Base-by-base conservation (phyloP, 2,888 invertebrate species). In the Dermolepida albohirtum region DNA sequence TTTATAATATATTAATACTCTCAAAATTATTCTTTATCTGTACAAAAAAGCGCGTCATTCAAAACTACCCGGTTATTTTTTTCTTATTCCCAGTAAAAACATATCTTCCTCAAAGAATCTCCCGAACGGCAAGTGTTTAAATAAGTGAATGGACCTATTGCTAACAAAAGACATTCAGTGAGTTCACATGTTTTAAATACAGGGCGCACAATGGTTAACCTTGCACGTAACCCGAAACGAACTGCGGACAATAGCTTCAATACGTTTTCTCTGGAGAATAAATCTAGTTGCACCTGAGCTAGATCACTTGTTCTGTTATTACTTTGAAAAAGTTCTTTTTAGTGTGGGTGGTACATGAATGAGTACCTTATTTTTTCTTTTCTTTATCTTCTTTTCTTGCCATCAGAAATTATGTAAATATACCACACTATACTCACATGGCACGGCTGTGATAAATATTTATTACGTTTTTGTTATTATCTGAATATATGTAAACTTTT, bases 161-260 rank as follows among this genome's bases (percentile, higher is more conserved):
- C 78, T 78, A 76, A 79, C 78, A 79, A 78, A 78, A 76, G 76
- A 74, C 74, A 70, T 74, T 73, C 75, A 73, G 71, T 70, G 71
- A 74, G 75, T 78, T 77, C 78, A 78, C 78, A 76, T 76, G 74
- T 77, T 78, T 78, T 78, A 76, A 78, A 78, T 76, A 76, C 75
- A 71, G 69, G 69, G 67, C 69, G 66, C 72, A 78, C 77, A 78
- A 78, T 77, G 73, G 76, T 66, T 74, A 76, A 76, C 79, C 79
- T 80, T 80, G 77, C 74, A 72, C 74, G 79, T 79, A 80, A 80
- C 79, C 78, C 77, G 78, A 80, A 77, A 78, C 79, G 74, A 69
- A 70, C 68, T 67, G 64, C 50, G 72, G 63, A 76, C 74, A 76
- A 76, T 75, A 68, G 74, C 69, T 70, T 71, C 70, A 70, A 71